These are phyloP conservation scores for Cyrtonyx montezumae DNA, from an alignment of 2,113 vertebrate genomes.

Conservation along the genomic window DNA sequence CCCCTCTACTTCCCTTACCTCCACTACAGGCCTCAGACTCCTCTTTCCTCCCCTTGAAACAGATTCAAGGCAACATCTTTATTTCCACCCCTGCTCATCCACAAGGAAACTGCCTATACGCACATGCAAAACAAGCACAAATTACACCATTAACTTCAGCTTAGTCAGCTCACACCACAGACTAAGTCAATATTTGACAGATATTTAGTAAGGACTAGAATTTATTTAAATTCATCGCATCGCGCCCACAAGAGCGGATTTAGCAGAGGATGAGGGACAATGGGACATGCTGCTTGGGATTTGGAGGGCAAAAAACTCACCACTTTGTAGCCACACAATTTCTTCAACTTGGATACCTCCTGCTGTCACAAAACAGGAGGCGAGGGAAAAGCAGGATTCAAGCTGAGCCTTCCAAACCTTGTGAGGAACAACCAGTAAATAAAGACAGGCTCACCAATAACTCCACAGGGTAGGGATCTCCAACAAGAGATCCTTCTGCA, in stretches of 20 bases:
- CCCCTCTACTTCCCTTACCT: not conserved
- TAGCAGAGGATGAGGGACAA: not conserved
- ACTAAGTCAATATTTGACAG: slow-evolving; percentile 39
- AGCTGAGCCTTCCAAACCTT: not conserved
- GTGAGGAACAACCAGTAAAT: not conserved
- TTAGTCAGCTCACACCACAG: slow-evolving; percentile 5
- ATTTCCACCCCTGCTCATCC: slow-evolving; percentile 19
- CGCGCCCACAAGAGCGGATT: not conserved
- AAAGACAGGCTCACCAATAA: no score
- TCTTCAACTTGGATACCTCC: not conserved
- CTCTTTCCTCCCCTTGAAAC: not conserved
- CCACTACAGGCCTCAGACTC: not conserved
- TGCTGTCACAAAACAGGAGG: not conserved
- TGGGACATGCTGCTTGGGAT: not conserved
- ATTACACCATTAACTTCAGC: slow-evolving; percentile 23
- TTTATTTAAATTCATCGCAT: not conserved
- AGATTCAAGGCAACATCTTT: slow-evolving; percentile 21
- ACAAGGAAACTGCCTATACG: not conserved
- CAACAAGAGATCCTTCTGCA: no score
- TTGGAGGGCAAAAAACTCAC: not conserved
- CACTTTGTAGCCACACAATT: not conserved
- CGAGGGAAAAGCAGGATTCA: not conserved
- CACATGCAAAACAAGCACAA: not conserved
- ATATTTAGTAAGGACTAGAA: not conserved
- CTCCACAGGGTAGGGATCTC: no score